A percentile compares a stretch with the other conserved stretches of the same genome.
These are phyloP conservation scores for Pocillopora verrucosa DNA, from an alignment of 64 coral and sea anemone species.

Conservation along the genomic window DNA sequence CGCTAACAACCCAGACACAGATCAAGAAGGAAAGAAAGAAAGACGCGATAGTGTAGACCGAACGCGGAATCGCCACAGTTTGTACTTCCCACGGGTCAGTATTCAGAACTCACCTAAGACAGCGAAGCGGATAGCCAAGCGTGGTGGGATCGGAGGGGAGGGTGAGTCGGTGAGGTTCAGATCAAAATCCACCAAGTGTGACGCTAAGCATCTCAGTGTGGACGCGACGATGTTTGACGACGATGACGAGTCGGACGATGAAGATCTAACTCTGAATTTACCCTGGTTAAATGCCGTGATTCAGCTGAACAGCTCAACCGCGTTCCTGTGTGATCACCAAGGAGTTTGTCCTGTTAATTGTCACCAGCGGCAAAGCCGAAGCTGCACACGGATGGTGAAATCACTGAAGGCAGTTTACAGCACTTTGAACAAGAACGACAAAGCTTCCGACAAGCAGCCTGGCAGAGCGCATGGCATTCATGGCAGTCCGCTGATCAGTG, in stretches of 20 bases:
- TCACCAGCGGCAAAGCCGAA: constrained; percentile 85
- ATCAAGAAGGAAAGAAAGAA: constrained; percentile 18
- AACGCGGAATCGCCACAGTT: constrained; percentile 7
- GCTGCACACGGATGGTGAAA: constrained; percentile 72
- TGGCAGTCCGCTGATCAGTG: constrained; percentile 1
- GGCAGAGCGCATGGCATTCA: background rate
- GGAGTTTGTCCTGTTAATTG: constrained; percentile 70
- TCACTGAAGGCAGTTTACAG: constrained; percentile 78
- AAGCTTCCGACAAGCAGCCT: background rate
- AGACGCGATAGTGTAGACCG: constrained; percentile 4
- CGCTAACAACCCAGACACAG: background rate
- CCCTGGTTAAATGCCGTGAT: constrained; percentile 90
- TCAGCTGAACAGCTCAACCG: constrained; percentile 80
- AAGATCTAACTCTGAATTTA: constrained; percentile 78
- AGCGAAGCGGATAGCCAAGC: constrained; percentile 7
- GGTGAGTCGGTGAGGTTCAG: constrained; percentile 37
- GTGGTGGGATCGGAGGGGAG: constrained; percentile 30
- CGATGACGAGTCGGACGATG: constrained; percentile 78
- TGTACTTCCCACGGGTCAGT: constrained; percentile 13
- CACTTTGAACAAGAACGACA: constrained; percentile 26
- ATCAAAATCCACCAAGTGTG: constrained; percentile 39
- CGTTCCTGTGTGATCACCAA: constrained; percentile 87
- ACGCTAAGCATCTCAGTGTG: constrained; percentile 45
- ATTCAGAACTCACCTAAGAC: constrained; percentile 4
- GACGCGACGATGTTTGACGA: constrained; percentile 35